Percentiles rank a stretch among this genome's conserved stretches.
Evolutionary conservation across 2,888 invertebrate species (phyloP).

Genomic region (Galerucella calmariensis): DNA sequence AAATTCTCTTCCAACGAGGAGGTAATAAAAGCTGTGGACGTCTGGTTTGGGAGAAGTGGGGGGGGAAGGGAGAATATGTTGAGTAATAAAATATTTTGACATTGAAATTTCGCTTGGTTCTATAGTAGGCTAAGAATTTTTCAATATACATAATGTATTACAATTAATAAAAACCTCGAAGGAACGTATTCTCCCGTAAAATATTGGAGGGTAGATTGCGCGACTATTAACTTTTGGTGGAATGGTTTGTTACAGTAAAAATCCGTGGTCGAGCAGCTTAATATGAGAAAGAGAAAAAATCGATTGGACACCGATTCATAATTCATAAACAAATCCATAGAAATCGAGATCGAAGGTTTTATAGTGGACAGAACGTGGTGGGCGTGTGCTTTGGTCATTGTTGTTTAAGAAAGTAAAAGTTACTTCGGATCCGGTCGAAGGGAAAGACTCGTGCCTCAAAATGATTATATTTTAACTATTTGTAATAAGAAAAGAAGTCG

Average conservation of each 20-base stretch:
- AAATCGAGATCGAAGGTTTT: conserved; percentile 16
- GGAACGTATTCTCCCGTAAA: no score
- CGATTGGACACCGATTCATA: conserved; percentile 14
- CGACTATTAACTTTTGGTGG: conserved; percentile 5
- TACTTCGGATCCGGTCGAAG: neutral
- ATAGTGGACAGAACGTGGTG: conserved; percentile 10
- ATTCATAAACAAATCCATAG: conserved; percentile 19
- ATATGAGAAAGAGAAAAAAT: conserved; percentile 13
- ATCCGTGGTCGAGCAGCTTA: neutral
- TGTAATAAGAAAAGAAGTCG: neutral
- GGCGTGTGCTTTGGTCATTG: conserved; percentile 10
- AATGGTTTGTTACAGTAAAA: neutral
- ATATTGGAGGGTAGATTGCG: neutral
- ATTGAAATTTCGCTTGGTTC: no score
- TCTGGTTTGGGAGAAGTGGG: no score
- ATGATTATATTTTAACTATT: neutral
- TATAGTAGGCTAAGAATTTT: no score
- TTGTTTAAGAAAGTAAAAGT: conserved; percentile 18
- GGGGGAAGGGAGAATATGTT: no score
- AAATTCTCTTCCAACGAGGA: no score
- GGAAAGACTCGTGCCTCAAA: neutral
- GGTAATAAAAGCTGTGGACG: no score
- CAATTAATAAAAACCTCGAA: no score
- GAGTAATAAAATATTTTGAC: no score
- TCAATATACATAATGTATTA: no score